Base-by-base conservation (phyloP, 2,113 vertebrate species). In the Desmodus rotundus region DNA sequence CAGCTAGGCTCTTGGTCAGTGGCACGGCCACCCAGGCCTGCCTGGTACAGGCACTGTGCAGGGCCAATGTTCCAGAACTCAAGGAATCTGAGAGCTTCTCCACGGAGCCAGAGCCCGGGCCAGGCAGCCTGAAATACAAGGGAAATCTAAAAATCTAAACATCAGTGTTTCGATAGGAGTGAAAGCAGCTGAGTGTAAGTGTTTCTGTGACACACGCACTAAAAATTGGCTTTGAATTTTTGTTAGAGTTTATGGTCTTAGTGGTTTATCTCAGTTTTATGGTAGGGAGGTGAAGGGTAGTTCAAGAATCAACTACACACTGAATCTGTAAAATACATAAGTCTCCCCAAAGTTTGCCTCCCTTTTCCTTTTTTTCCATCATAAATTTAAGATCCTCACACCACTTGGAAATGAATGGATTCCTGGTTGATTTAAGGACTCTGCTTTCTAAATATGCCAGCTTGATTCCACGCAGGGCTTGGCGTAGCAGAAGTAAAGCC, bases 371-470 rank as follows among this genome's bases (percentile, higher is more conserved):
- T 36, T 24, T 65, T 38, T 2, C 28, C 4, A 7, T 73, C 47
- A 26, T 41, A 68, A 68, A 84, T 43, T 61, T 47, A 43, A 85
- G 52, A 89, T 63, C 54, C 10, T 56, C 50, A 58, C 15, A 24
- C 24, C 0, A 54, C 50, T 80, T 10, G 47, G 38, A 65, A 72
- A 95, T 26, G 80, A 94, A 92, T n/a, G 94, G 76, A 95, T 95
- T 97, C 87, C 91, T 93, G 89, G 87, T 56, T 88, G 88, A 89
- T 36, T 56, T 78, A 56, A 43, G 73, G 88, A 12, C 56, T 83
- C 74, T 76, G 84, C n/a, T 78, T 80, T 84, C 91, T 85, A 87
- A 89, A 50, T 3, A 87, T 19, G 76, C 26, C 87, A 87, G 63
- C 74, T 56, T 11, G 84, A 52, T 38, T 20, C 73, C 91, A 54